Conservation (phyloP, 1,140 invertebrate species). For the Drosophila busckii region DNA sequence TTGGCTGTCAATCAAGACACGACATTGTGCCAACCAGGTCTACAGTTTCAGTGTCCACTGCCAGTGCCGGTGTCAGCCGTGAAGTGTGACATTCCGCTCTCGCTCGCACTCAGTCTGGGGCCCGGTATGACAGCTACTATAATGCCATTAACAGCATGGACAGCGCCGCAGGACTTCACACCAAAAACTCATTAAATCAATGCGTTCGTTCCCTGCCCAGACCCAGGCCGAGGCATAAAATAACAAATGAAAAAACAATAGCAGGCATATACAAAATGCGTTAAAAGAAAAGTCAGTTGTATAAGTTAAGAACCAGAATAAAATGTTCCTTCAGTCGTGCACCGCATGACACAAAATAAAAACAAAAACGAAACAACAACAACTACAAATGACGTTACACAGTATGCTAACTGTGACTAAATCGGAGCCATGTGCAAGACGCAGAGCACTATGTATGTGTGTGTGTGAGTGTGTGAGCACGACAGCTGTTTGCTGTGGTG, state of each 20-base stretch:
- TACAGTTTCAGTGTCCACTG: conserved; percentile 11
- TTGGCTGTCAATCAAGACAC: conserved; percentile 65
- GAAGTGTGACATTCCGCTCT: conserved; percentile 62
- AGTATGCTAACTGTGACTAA: conserved; percentile 19
- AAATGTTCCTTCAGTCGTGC: conserved; percentile 34
- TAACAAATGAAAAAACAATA: conserved; percentile 17
- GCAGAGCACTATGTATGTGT: conserved; percentile 1
- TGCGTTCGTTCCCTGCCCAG: neutral
- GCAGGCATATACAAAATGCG: conserved; percentile 49
- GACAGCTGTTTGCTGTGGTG: conserved; percentile 60
- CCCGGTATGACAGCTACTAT: conserved; percentile 60
- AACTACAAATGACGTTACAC: conserved; percentile 19
- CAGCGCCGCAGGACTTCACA: conserved; percentile 63
- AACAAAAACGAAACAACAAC: conserved; percentile 12
- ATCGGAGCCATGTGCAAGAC: conserved; percentile 30
- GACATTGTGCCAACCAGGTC: conserved; percentile 42
- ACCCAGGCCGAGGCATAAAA: conserved; percentile 20
- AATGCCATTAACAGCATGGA: conserved; percentile 58
- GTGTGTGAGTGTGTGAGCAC: conserved; percentile 16
- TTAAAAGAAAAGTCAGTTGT: conserved; percentile 45
- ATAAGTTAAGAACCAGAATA: conserved; percentile 24
- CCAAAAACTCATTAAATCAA: conserved; percentile 71
- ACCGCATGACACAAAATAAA: conserved; percentile 40
- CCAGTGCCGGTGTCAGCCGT: conserved; percentile 19
- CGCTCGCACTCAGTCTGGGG: no score